These are phyloP conservation scores for Chironomus tentans DNA, from an alignment of 2,888 invertebrate genomes.

Conservation along the genomic window DNA sequence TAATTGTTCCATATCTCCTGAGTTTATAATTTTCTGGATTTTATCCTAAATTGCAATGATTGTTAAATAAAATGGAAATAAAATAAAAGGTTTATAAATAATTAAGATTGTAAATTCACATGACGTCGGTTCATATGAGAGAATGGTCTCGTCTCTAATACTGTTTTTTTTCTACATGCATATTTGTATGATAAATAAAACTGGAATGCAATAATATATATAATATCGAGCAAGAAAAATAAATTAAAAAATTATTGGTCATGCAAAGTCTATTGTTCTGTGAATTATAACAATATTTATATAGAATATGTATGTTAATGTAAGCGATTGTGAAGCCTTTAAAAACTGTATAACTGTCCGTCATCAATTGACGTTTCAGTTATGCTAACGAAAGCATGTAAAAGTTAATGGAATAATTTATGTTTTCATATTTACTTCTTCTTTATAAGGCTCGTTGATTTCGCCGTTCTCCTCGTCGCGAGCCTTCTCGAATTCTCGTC, in stretches of 20 bases:
- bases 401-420: neutral
- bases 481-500: conserved; percentile 36
- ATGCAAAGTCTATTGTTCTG: no score
- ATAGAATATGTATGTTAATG: no score
- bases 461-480: conserved; percentile 38
- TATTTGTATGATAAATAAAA: neutral
- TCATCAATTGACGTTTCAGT: neutral
- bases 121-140: no score
- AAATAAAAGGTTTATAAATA: neutral
- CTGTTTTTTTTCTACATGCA: neutral
- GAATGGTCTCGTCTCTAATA: neutral
- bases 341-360: neutral
- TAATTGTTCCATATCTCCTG: conserved; percentile 80
- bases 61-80: neutral
- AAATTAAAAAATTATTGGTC: no score
- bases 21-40: conserved; percentile 55
- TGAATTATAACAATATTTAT: no score
- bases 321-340: no score
- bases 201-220: no score
- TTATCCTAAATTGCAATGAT: conserved; percentile 44
- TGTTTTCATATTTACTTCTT: neutral
- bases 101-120: neutral
- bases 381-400: neutral
- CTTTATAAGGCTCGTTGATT: conserved; percentile 29
- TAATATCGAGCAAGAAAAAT: no score